Base-by-base conservation (phyloP, 2,888 invertebrate species). In the Pediacus dermestoides region DNA sequence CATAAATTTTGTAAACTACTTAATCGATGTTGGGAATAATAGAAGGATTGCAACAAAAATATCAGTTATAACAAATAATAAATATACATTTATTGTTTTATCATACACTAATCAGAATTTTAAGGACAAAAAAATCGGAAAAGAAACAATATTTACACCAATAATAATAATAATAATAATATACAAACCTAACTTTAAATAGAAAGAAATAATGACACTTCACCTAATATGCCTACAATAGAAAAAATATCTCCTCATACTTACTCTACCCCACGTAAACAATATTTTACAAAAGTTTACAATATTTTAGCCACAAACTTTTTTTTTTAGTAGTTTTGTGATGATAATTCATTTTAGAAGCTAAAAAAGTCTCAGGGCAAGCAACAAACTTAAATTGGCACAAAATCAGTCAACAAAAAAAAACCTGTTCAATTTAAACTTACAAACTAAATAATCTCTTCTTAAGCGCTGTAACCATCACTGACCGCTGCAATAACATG, bases 401-500 rank as follows among this genome's bases (percentile, higher is more conserved):
- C 55, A 41, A 48, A 52, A 52, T 53, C 50, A 51, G 54, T 56
- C 53, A 48, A 46, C 14, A 16, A 16, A n/a, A 36, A 21, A 9
- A 15, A 30, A 30, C 9, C 28, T 18, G 11, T 36, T 36, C 8
- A 18, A 18, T 8, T 6, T 6, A 18, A 18, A 18, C 4, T 6
- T 6, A 18, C 6, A 6, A 18, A 23, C 23, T 23, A 6, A 18
- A 18, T 18, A 8, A 8, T 6, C 8, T 23, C 10, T 23, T 9
- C 9, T n/a, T 23, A 23, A 23, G n/a, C 23, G 10, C 28, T 28
- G 8, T 28, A 7, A 39, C 48, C 52, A 21, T 64, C 63, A 23
- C 41, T 59, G n/a, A 50, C 45, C 3, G 61, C 61, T 7, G 81
- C 75, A 37, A 92, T 75, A 13, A 95, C 91, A 61, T 94, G 91